Evolutionary conservation across 2,113 vertebrate species (phyloP).

Genomic region (Scartelaos histophorus): DNA sequence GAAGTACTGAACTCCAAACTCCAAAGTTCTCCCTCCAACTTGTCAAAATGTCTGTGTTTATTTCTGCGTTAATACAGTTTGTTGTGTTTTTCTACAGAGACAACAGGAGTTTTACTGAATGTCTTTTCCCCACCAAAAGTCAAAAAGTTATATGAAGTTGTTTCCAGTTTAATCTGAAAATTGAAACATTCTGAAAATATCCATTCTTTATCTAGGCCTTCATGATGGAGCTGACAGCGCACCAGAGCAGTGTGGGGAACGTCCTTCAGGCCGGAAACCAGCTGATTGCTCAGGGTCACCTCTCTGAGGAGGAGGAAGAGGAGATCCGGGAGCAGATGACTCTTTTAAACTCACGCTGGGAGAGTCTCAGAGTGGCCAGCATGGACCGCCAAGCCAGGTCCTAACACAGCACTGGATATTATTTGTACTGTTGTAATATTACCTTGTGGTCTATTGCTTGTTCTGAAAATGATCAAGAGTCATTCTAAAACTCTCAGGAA

Average conservation of each 20-base stretch:
- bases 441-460: neutral
- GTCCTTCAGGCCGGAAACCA: slow-evolving; percentile 95
- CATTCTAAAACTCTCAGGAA: no score
- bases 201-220: slow-evolving; percentile 70
- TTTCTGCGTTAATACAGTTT: slow-evolving; percentile 11
- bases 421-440: neutral
- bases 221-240: slow-evolving; percentile 97
- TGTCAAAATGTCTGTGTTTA: slow-evolving; percentile 36
- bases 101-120: no score
- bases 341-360: slow-evolving; percentile 94
- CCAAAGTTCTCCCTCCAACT: neutral
- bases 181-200: neutral
- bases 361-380: slow-evolving; percentile 89
- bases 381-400: slow-evolving; percentile 96
- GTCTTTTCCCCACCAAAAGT: no score
- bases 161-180: neutral
- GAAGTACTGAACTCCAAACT: slow-evolving; percentile 25
- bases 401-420: no score
- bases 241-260: slow-evolving; percentile 95
- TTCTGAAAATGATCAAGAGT: neutral
- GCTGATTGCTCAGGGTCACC: slow-evolving; percentile 88
- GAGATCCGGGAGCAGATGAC: slow-evolving; percentile 97
- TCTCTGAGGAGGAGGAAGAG: slow-evolving; percentile 90
- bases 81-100: neutral
- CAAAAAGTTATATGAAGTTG: neutral